phyloP scores from a whole-genome alignment of 2,888 invertebrate species.

The Hyalella azteca region DNA sequence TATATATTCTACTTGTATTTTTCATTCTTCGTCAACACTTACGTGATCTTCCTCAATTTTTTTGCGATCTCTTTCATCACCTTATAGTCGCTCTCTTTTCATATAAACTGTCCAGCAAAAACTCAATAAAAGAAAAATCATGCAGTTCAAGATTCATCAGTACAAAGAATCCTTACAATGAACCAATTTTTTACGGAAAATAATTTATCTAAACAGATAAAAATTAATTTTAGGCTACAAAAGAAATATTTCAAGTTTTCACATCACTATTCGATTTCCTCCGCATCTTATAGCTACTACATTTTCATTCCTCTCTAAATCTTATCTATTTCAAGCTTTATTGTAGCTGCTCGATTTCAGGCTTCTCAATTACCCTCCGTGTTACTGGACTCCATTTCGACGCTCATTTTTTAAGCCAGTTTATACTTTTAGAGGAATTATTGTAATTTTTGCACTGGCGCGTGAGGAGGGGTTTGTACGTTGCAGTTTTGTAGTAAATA shows the following conservation, averaged over 20 bases:
- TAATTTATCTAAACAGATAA: neutral
- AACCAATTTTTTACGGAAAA: no score
- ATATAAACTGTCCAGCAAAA: no score
- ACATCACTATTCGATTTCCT: neutral
- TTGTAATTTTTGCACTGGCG: neutral
- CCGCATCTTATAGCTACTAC: neutral
- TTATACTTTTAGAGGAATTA: neutral
- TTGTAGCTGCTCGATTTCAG: neutral
- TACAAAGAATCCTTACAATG: no score
- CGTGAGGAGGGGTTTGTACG: no score
- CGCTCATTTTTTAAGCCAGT: neutral
- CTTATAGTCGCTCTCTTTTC: no score
- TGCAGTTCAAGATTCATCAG: no score
- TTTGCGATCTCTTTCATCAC: no score
- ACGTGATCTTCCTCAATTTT: no score
- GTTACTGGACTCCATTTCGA: neutral
- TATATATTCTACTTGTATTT: no score
- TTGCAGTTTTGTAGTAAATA: constrained; percentile 4
- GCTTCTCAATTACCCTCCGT: no score
- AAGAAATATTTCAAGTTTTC: neutral
- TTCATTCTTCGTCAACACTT: no score
- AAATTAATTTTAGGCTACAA: neutral
- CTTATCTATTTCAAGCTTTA: neutral
- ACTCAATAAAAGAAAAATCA: no score
- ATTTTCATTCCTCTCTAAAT: neutral